phyloP scores from a whole-genome alignment of 2,797 vertebrate genomes.

The Enteromius viviparus region DNA sequence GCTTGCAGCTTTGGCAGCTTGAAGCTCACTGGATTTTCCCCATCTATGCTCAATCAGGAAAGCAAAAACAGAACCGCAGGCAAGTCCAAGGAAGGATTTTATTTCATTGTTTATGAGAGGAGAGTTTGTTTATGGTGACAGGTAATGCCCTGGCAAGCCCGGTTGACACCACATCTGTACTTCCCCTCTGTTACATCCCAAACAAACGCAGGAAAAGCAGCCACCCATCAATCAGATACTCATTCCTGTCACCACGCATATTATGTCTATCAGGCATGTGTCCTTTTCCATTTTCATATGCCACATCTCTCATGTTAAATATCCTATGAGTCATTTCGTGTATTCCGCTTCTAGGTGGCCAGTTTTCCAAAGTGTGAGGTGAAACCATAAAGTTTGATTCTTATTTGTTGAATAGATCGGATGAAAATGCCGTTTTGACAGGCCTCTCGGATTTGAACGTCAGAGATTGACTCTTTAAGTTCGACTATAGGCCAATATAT shows the following conservation, averaged over 20 bases:
- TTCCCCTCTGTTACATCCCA: constrained; percentile 48
- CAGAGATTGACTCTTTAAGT: not conserved
- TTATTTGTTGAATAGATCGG: not conserved
- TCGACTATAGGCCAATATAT: not conserved
- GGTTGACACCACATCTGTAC: constrained; percentile 50
- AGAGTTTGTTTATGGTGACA: constrained; percentile 35
- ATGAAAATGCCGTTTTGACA: constrained; percentile 8
- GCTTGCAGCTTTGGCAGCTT: constrained; percentile 40
- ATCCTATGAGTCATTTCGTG: constrained; percentile 30
- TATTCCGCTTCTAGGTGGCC: constrained; percentile 3
- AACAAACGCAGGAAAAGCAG: constrained; percentile 45
- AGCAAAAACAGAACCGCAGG: constrained; percentile 35
- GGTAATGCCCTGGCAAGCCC: constrained; percentile 36
- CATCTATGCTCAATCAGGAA: constrained; percentile 23
- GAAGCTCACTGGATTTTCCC: constrained; percentile 44
- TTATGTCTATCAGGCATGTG: constrained; percentile 36
- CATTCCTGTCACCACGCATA: constrained; percentile 43
- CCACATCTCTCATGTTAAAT: constrained; percentile 35
- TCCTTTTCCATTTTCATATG: constrained; percentile 36
- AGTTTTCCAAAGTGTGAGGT: constrained; percentile 10
- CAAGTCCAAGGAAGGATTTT: constrained; percentile 35
- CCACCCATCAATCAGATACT: constrained; percentile 35
- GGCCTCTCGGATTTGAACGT: not conserved
- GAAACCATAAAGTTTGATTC: not conserved
- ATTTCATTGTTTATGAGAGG: constrained; percentile 35